Evolutionary conservation across 2,797 vertebrate genomes (phyloP).

Genomic region (Mionectes olivaceus): DNA sequence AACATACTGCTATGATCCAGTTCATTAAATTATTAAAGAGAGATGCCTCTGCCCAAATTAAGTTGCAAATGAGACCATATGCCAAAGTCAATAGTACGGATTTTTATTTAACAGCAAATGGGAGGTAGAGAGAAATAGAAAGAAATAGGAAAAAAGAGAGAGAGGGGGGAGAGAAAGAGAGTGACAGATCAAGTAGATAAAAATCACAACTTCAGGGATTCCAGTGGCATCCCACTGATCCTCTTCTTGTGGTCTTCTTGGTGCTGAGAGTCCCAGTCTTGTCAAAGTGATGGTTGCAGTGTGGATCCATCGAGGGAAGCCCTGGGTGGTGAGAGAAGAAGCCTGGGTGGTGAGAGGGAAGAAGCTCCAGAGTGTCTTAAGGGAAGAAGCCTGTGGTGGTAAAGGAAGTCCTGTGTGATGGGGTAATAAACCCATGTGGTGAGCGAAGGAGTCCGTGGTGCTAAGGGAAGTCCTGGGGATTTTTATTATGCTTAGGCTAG

Average conservation of each 20-base stretch:
- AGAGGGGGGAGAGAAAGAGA: background rate
- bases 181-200: background rate
- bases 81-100: background rate
- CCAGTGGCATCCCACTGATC: background rate
- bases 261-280: background rate
- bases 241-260: background rate
- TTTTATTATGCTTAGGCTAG: background rate
- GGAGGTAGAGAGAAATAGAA: background rate
- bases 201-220: background rate
- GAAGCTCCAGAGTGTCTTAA: background rate
- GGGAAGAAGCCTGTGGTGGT: background rate
- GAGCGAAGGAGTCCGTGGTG: background rate
- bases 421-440: background rate
- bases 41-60: background rate
- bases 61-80: background rate
- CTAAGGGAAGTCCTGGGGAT: background rate
- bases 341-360: background rate
- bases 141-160: background rate
- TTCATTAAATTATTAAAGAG: background rate
- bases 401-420: background rate
- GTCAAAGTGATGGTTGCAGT: background rate
- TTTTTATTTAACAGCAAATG: background rate
- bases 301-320: background rate
- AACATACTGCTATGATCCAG: background rate
- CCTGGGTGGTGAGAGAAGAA: background rate